These are phyloP conservation scores for Hippocampus mohnikei DNA, from an alignment of 2,113 vertebrate genomes.

Conservation along the genomic window DNA sequence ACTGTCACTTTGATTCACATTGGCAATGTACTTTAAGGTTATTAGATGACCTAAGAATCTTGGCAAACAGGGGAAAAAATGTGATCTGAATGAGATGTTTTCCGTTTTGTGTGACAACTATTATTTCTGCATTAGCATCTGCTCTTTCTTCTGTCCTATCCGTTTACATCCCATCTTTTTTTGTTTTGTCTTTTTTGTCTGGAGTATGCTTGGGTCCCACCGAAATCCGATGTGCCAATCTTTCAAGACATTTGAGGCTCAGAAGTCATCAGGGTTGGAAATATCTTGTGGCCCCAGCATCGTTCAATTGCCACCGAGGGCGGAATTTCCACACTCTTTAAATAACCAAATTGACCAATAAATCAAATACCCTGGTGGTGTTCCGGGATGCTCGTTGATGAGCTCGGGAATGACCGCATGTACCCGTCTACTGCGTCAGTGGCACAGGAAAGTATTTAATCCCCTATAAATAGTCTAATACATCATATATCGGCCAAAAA, in stretches of 20 bases:
- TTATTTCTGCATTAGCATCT: slow-evolving; percentile 22
- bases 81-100: slow-evolving; percentile 4
- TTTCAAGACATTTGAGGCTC: slow-evolving; percentile 43
- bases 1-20: slow-evolving; percentile 56
- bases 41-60: slow-evolving; percentile 54
- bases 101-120: slow-evolving; percentile 20
- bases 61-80: slow-evolving; percentile 36
- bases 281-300: too few relatives aligned
- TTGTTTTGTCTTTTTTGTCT: slow-evolving; percentile 6
- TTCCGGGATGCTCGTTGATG: too few relatives aligned
- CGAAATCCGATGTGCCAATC: slow-evolving; percentile 35
- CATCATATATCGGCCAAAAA: too few relatives aligned
- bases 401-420: too few relatives aligned
- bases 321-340: too few relatives aligned
- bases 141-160: slow-evolving; percentile 7
- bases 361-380: too few relatives aligned
- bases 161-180: slow-evolving; percentile 11
- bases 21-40: slow-evolving; percentile 54
- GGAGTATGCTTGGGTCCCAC: slow-evolving; percentile 9
- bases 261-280: slow-evolving; percentile 19
- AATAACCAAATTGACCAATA: too few relatives aligned
- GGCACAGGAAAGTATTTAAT: too few relatives aligned
- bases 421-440: too few relatives aligned
- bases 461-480: too few relatives aligned
- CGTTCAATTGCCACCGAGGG: too few relatives aligned